phyloP scores from a whole-genome alignment of 35 echinoderm and acorn worm genomes.

The Patiria miniata region DNA sequence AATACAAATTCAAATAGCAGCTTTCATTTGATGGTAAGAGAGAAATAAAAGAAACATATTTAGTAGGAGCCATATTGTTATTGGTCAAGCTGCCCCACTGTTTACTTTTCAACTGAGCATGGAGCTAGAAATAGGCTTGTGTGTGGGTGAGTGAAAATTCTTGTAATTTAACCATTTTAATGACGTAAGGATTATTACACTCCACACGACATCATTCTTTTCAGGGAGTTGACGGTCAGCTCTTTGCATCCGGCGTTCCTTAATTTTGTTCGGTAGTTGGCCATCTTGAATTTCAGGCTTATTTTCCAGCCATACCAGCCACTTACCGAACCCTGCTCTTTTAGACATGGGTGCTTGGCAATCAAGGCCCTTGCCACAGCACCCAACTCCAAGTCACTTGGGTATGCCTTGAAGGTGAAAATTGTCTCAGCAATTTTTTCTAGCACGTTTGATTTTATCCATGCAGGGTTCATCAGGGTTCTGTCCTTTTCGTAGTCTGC shows the following conservation, averaged over 20 bases:
- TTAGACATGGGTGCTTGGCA: slow-evolving; percentile 27
- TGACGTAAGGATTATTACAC: too few species aligned
- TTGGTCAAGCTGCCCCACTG: too few species aligned
- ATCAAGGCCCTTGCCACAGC: slow-evolving; percentile 10
- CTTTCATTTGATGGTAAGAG: too few species aligned
- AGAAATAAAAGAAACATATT: too few species aligned
- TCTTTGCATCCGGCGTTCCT: neutral
- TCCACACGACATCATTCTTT: too few species aligned
- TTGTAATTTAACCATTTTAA: too few species aligned
- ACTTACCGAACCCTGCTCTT: slow-evolving; percentile 36
- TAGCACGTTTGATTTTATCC: neutral
- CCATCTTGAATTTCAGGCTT: slow-evolving; percentile 49
- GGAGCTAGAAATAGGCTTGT: too few species aligned
- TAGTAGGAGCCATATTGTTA: too few species aligned
- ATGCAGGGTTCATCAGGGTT: neutral
- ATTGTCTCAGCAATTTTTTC: slow-evolving; percentile 31
- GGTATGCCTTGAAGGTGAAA: slow-evolving; percentile 27
- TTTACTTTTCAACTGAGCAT: too few species aligned
- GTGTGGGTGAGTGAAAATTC: too few species aligned
- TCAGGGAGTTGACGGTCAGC: neutral
- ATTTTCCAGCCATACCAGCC: slow-evolving; percentile 43
- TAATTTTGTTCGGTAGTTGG: slow-evolving; percentile 35
- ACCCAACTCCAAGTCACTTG: slow-evolving; percentile 22
- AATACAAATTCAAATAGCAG: too few species aligned
- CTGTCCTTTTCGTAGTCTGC: slow-evolving; percentile 22